Base-by-base conservation (phyloP, 1,140 invertebrate genomes). In the Bombus confusus region DNA sequence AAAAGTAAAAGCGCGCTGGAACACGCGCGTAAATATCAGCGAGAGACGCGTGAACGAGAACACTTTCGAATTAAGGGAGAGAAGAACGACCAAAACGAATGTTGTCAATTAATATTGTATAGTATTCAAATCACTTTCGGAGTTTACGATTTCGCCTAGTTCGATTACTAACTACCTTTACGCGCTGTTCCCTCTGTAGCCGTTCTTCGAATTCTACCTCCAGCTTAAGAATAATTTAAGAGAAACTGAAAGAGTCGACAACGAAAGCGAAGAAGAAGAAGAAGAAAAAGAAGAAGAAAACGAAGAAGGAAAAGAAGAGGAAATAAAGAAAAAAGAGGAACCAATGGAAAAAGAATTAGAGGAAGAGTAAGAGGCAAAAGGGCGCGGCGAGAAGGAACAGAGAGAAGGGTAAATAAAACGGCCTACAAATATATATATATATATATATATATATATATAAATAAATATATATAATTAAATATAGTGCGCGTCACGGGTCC, bases 31-130 rank as follows among this genome's bases (percentile, higher is more conserved):
- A 57, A 72, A 73, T 59, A 31, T 62, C 66, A 39, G 47, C 22
- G 15, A 77, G 15, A n/a, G 59, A 25, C 57, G 64, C 25, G 68
- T 39, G 71, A 66, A 64, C 77, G 73, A 62, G 68, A 47, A 52
- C 37, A 41, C 1, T 57, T 68, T 37, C 69, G 22, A 39, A 79
- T 52, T 52, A 28, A 71, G 41, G 39, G 68, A 13, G 39, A 78
- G 69, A 66, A 62, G 47, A 85, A 92, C 86, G 91, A 85, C 86
- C 91, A 93, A 92, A 94, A 92, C 91, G 93, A 94, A 94, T 93
- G 88, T 83, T 92, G 94, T 94, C 94, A 95, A 95, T 95, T 95
- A 95, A 86, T 91, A 92, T 78, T 25, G 31, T 68, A 41, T 34
- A 75, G 37, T 75, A 64, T 77, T 64, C 68, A 34, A 43, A 47